Evolutionary conservation across 2,888 invertebrate species (phyloP).

Genomic region (Eupeodes luniger): DNA sequence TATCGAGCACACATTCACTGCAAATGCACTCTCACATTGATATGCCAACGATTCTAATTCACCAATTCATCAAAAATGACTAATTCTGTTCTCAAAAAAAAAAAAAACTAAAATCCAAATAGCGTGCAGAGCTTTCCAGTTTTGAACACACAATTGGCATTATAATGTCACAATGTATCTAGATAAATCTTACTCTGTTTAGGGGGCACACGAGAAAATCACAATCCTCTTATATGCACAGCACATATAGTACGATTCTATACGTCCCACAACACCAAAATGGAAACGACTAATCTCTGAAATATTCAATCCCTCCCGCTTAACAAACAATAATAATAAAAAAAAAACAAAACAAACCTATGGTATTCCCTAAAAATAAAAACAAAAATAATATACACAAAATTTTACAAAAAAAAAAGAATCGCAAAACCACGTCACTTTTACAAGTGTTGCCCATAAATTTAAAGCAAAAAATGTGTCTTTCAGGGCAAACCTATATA

Average conservation of each 20-base stretch:
- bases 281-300: conserved; percentile 49
- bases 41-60: not conserved
- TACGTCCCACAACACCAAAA: conserved; percentile 7
- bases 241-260: too few relatives aligned
- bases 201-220: conserved; percentile 32
- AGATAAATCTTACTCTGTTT: conserved; percentile 66
- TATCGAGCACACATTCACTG: not conserved
- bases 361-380: conserved; percentile 55
- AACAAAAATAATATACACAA: not conserved
- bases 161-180: conserved; percentile 39
- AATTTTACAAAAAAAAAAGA: conserved; percentile 28
- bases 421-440: conserved; percentile 53
- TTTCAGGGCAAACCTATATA: conserved; percentile 34
- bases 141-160: conserved; percentile 45
- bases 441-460: conserved; percentile 73
- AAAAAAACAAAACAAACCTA: conserved; percentile 51
- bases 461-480: conserved; percentile 66
- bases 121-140: not conserved
- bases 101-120: not conserved
- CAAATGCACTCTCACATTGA: not conserved
- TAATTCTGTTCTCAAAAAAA: conserved; percentile 52
- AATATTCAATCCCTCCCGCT: conserved; percentile 57
- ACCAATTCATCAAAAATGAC: conserved; percentile 57
- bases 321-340: conserved; percentile 8
- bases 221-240: conserved; percentile 14